Conservation (phyloP, 2,888 invertebrate species). For the Lymantria dispar region DNA sequence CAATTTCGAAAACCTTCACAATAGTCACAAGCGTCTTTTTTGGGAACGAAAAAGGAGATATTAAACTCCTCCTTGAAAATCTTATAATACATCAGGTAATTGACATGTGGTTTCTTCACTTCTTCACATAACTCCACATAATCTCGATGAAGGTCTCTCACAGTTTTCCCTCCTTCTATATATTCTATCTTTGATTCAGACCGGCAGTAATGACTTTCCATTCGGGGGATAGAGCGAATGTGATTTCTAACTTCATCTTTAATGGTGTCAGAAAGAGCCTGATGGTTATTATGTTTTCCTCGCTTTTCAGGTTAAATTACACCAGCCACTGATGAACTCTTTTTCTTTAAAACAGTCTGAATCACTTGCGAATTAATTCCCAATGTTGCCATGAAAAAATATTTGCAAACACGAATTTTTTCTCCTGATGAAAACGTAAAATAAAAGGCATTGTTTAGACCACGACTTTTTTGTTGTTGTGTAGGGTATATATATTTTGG, state of each 20-base stretch:
- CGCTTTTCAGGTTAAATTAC: too few relatives aligned
- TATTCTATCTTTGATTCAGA: not conserved
- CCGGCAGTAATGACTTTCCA: not conserved
- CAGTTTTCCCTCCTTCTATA: not conserved
- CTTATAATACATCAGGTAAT: not conserved
- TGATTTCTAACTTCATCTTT: too few relatives aligned
- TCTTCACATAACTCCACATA: not conserved
- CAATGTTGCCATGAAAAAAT: too few relatives aligned
- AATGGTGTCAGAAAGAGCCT: too few relatives aligned
- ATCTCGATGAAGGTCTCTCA: not conserved
- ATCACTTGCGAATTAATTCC: too few relatives aligned
- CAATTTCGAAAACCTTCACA: not conserved
- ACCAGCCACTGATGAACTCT: too few relatives aligned
- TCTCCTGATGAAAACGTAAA: too few relatives aligned
- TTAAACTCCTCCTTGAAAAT: not conserved
- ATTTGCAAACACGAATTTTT: too few relatives aligned
- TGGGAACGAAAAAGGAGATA: not conserved
- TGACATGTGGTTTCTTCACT: not conserved
- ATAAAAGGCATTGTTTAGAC: too few relatives aligned
- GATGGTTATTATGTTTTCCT: too few relatives aligned
- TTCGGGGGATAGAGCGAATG: slow-evolving; percentile 1
- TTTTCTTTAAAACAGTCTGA: too few relatives aligned
- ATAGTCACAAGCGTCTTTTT: not conserved
- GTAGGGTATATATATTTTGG: not conserved
- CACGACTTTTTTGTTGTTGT: not conserved